These are phyloP conservation scores for Myotis pilosus DNA, from an alignment of 2,797 vertebrate species.

Conservation along the genomic window DNA sequence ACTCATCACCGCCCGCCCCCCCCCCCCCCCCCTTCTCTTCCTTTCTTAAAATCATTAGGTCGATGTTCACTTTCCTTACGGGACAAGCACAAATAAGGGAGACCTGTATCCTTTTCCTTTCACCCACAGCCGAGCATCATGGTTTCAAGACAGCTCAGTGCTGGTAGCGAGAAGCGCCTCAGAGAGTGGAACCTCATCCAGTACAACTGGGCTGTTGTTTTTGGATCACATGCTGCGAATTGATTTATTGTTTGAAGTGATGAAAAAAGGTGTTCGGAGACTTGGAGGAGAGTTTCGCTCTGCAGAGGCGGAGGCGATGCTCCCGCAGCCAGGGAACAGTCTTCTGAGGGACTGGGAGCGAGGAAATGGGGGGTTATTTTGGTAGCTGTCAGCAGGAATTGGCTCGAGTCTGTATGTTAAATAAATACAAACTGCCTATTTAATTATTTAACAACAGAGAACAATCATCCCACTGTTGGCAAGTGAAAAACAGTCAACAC, in stretches of 20 bases:
- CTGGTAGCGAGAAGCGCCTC: neutral
- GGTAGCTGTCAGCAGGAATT: conserved; percentile 74
- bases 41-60: neutral
- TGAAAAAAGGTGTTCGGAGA: conserved; percentile 62
- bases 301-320: accelerated
- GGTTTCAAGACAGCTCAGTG: neutral
- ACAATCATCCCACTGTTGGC: conserved; percentile 70
- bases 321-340: neutral
- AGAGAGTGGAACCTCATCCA: conserved; percentile 49
- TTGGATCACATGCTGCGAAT: conserved; percentile 51
- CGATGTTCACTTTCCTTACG: neutral
- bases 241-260: conserved; percentile 71
- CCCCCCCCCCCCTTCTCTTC: too few relatives aligned
- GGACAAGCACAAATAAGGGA: neutral
- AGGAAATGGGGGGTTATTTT: conserved; percentile 56
- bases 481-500: conserved; percentile 44
- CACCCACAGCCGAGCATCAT: neutral
- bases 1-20: neutral
- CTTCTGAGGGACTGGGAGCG: neutral
- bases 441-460: conserved; percentile 72
- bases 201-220: conserved; percentile 62
- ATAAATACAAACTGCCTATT: conserved; percentile 78
- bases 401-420: conserved; percentile 70
- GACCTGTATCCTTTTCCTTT: neutral
- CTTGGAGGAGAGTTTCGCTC: neutral